Conservation (phyloP, 2,888 invertebrate genomes). For the Cryptocheilus praepositus region DNA sequence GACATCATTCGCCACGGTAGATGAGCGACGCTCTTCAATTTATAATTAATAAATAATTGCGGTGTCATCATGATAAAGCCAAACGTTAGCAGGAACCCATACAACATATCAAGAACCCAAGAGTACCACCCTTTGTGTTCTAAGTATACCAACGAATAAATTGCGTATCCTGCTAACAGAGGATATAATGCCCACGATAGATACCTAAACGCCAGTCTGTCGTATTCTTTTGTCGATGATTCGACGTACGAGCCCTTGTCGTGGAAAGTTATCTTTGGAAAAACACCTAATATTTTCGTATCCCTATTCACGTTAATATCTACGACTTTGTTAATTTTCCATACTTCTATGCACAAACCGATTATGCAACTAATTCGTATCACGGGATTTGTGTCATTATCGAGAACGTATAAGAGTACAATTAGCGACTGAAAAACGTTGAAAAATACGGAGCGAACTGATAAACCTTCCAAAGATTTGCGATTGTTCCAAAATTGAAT, state of each 20-base stretch:
- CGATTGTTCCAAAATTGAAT: conserved; percentile 99
- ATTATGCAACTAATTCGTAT: conserved; percentile 96
- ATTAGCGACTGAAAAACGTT: conserved; percentile 98
- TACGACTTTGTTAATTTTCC: conserved; percentile 99
- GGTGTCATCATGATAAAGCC: conserved; percentile 99
- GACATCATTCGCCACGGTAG: conserved; percentile 99
- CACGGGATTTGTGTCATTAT: conserved; percentile 98
- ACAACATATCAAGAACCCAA: conserved; percentile 96
- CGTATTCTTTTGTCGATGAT: conserved; percentile 95
- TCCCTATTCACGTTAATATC: conserved; percentile 88
- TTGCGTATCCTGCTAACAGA: conserved; percentile 92
- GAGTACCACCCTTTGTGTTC: conserved; percentile 99
- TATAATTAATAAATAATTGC: conserved; percentile 99
- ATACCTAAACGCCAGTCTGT: conserved; percentile 96
- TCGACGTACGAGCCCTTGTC: conserved; percentile 98
- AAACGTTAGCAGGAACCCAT: conserved; percentile 98
- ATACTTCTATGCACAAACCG: conserved; percentile 96
- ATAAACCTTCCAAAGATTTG: conserved; percentile 96
- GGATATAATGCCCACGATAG: conserved; percentile 98
- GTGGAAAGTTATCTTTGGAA: conserved; percentile 88
- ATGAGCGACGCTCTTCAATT: conserved; percentile 98
- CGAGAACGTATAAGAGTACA: conserved; percentile 96
- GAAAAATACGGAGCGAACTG: conserved; percentile 98
- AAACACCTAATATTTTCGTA: conserved; percentile 83
- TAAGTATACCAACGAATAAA: conserved; percentile 95